Base-by-base conservation (phyloP, 2,797 vertebrate species). In the Sebastes hopkinsi region DNA sequence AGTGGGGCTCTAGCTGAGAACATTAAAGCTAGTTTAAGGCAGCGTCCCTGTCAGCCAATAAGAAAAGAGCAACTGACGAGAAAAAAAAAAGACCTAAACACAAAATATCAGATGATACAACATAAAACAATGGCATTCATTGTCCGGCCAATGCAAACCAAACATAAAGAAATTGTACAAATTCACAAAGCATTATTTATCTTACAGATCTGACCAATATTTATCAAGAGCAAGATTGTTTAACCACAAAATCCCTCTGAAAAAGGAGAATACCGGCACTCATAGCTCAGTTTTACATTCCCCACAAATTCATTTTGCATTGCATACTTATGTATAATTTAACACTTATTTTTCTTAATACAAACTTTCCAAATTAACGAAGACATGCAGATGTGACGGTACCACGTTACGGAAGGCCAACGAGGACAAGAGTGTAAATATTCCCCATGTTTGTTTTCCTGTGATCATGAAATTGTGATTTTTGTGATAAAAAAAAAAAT, bases 161-260 rank as follows among this genome's bases (percentile, higher is more conserved):
- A 90, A 91, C 94, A 73, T 38, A 92, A 84, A 86, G 76, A 89
- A 87, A 95, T 96, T 96, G 94, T 97, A 98, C 97, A 98, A 97
- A 97, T 97, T 96, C 96, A 97, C 97, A 97, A 97, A 91, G 96
- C 94, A 92, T 95, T 82, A 93, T 96, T 94, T 96, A 95, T 97
- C 94, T 96, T 94, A 96, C 96, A 97, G 94, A 95, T 96, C 95
- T 84, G 87, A 93, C 82, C 76, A 93, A 96, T 95, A 96, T 96
- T 96, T 95, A 95, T 93, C 92, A 96, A 96, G 95, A 92, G 88
- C 92, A 89, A 94, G 94, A 96, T 94, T 95, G 93, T 95, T 93
- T 91, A 92, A 89, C 94, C 92, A 94, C 92, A 88, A 89, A 93
- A 77, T 67, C 73, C 91, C 86, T 66, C 67, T 27, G 69, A 22